Evolutionary conservation across 1,140 invertebrate species (phyloP), one percentile per base, ranked within the genome.

Genomic region (Micrasema longulum): DNA sequence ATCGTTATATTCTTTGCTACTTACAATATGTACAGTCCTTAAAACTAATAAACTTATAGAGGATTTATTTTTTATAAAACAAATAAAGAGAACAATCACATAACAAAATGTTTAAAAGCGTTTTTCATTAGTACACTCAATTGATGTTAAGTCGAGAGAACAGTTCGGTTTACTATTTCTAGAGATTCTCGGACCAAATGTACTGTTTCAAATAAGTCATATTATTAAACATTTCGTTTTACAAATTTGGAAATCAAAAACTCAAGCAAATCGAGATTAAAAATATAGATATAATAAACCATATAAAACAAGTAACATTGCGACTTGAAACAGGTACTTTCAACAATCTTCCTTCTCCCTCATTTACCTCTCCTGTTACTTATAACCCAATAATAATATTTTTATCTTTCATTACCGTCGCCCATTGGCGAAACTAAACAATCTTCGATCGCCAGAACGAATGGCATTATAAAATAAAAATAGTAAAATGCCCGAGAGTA

Each of bases 21-120:
- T 75, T 75, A 75, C 74, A 75, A 72, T 75, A 75, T 75, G 71
- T 75, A 75, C 74, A 75, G 35, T 71, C 43, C 70, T 75, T 72
- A 75, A 64, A 71, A 64, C 55, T 75, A 75, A 70, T 75, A 69
- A 69, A 69, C 65, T 72, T 75, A 74, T 71, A 69, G 41, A 68
- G 57, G 69, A 71, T 75, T 69, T 67, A 48, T 72, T 41, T 48
- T 72, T 62, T 72, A 72, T 67, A 73, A 50, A 75, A 72, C 73
- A 75, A 72, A 70, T 73, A 71, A 70, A 76, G 69, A 67, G 35
- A 75, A 76, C 70, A 73, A 76, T 76, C 71, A 76, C 74, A 76
- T 67, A 76, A 73, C 70, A 76, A 76, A 76, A 76, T 64, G 73
- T 68, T 68, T 55, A 75, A 73, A 70, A 70, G 68, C 68, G 57